Conservation (phyloP, 2,113 vertebrate species). For the Arothron firmamentum region DNA sequence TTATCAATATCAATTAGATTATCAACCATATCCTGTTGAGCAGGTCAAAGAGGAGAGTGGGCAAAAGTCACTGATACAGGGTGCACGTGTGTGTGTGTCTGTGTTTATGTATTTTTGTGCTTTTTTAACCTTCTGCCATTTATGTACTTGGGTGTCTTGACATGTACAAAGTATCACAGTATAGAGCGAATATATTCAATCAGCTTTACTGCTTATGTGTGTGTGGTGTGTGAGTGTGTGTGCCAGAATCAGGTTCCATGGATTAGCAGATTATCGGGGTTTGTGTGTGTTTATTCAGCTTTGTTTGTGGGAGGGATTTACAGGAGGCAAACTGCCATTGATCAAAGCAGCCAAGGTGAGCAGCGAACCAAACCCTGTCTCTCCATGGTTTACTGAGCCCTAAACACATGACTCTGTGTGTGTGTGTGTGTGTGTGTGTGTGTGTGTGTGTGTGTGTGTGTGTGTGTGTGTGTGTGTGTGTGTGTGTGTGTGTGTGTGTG, state of each 20-base stretch:
- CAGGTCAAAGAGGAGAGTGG: conserved; percentile 64
- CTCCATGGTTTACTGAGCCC: conserved; percentile 58
- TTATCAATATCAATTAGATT: conserved; percentile 56
- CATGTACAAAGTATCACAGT: too few relatives aligned
- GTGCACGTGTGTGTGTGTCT: neutral
- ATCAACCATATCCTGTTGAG: conserved; percentile 52
- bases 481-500: conserved; percentile 3
- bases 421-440: conserved; percentile 16
- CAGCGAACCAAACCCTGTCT: conserved; percentile 66
- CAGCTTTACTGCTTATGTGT: neutral
- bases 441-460: conserved; percentile 2
- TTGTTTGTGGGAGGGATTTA: conserved; percentile 78
- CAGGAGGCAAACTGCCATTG: conserved; percentile 71
- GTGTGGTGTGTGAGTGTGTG: conserved; percentile 12
- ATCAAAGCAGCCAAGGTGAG: conserved; percentile 75
- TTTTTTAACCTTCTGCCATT: conserved; percentile 20
- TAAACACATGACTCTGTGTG: conserved; percentile 28
- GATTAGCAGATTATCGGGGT: conserved; percentile 76
- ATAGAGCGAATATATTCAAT: neutral
- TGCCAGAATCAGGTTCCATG: conserved; percentile 61
- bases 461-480: conserved; percentile 20
- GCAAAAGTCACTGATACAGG: conserved; percentile 48
- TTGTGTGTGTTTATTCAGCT: conserved; percentile 78
- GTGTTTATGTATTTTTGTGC: conserved; percentile 13
- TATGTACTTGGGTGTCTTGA: conserved; percentile 2